Base-by-base conservation (phyloP, 2,888 invertebrate species). In the Caenorhabditis sp. region DNA sequence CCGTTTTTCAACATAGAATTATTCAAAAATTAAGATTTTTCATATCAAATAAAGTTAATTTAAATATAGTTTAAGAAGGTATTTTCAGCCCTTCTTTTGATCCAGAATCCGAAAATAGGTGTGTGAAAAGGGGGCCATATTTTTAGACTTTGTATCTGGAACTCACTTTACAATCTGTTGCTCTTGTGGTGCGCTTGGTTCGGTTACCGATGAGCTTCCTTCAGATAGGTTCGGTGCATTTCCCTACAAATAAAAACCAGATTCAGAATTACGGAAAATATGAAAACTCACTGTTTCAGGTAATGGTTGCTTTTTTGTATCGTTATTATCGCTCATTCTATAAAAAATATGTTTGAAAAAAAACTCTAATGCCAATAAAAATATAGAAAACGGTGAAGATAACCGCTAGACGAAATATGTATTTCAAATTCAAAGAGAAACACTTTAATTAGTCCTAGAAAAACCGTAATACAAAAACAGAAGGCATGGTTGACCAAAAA, bases 401-500 rank as follows among this genome's bases (percentile, higher is more conserved):
- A 63, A 31, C 36, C 53, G 54, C 54, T 38, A 36, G 56, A 31
- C 8, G 54, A 31, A 57, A 64, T 10, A 7, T 10, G 31, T 54
- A 54, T 20, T 59, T 36, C 26, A 23, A 53, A 50, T 59, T 36
- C 25, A 49, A 26, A 63, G n/a, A 38, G 38, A 8, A 59, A 26
- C 38, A 50, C 31, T 65, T 59, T 14, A 43, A 8, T 43, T 43
- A 43, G 43, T 43, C 43, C 43, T 43, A 43, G 36, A 26, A 27
- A 64, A 17, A 38, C 57, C 38, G 58, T 57, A 31, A 38, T 59
- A 58, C 62, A 58, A 62, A n/a, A 21, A 43, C 52, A 31, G 31
- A 36, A 49, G 17, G 49, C 26, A 27, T 57, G 21, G 25, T 36
- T 12, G 23, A 43, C 12, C 3, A 53, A 20, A 20, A 23, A 52